Evolutionary conservation across 2,888 invertebrate species (phyloP).

Genomic region (Crepidodera aurea): DNA sequence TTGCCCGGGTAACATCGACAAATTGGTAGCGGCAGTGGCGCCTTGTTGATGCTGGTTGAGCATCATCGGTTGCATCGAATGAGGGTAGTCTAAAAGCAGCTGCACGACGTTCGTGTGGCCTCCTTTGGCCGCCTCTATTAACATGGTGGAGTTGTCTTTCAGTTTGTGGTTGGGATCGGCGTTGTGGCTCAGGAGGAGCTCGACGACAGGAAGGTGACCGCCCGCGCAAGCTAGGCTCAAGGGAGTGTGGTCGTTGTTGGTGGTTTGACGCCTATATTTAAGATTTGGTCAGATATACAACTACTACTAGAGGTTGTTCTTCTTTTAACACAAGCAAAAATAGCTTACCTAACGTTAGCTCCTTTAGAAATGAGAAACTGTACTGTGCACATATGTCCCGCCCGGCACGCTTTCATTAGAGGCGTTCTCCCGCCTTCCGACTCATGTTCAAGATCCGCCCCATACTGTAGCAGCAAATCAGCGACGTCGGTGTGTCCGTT

Average conservation of each 20-base stretch:
- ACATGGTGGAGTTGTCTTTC: constrained; percentile 98
- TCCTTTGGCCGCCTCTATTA: constrained; percentile 98
- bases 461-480: constrained; percentile 87
- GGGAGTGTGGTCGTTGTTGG: constrained; percentile 96
- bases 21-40: constrained; percentile 56
- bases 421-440: constrained; percentile 96
- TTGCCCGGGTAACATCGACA: constrained; percentile 57
- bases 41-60: constrained; percentile 59
- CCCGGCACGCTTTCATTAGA: constrained; percentile 97
- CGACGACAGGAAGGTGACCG: constrained; percentile 93
- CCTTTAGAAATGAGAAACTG: constrained; percentile 90
- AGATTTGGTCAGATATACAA: too few relatives aligned
- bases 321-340: neutral
- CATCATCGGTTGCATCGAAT: constrained; percentile 83
- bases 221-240: constrained; percentile 96
- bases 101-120: constrained; percentile 97
- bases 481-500: constrained; percentile 98
- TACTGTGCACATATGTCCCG: constrained; percentile 95
- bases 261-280: constrained; percentile 74
- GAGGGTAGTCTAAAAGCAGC: constrained; percentile 92
- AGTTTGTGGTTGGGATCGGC: constrained; percentile 97
- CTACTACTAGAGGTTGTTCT: too few relatives aligned
- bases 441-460: constrained; percentile 94
- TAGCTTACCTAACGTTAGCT: constrained; percentile 32
- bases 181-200: constrained; percentile 87